Base-by-base conservation (phyloP, 2,113 vertebrate genomes). In the Dasypus novemcinctus region DNA sequence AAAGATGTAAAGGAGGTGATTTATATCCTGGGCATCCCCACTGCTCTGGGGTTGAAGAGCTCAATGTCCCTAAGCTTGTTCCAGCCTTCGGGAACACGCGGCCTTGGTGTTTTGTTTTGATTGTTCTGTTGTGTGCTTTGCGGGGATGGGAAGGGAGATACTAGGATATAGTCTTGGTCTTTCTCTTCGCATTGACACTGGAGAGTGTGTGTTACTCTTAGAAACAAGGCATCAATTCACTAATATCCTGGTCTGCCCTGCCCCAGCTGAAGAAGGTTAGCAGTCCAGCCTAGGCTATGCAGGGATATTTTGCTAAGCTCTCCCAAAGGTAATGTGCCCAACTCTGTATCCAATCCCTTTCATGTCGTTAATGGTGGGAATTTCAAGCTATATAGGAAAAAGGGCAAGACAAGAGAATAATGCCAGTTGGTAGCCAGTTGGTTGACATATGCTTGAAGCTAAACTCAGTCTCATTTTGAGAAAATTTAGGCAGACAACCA, bases 381-480 rank as follows among this genome's bases (percentile, higher is more conserved):
- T 52, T 93, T 78, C 76, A 90, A 93, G 49, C 7, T 36, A 82
- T 27, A 31, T 31, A 64, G 23, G 36, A 66, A 91, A 64, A 7
- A 83, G 7, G 12, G 63, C 31, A 87, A 90, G 20, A 4, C 57
- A 61, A 85, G 10, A 33, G 46, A 78, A 72, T 41, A 78, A 74
- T 68, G 33, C 9, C 13, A 78, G 5, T 31, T 33, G n/a, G 36
- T 78, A 18, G 5, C 3, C 29, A 43, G 38, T 66, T 66, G 75
- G 27, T 57, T 80, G 43, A 78, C n/a, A 90, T 79, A 78, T 81
- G 2, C 10, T 91, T 85, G 76, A 49, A 5, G 27, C 54, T 91
- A 94, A 89, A 29, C 9, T 61, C 81, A 93, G 93, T 93, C 23
- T 89, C 46, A 85, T n/a, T 76, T 93, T 75, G 64, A 86, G 13